Evolutionary conservation across 2,797 vertebrate genomes (phyloP).

Genomic region (Coregonus sp.): DNA sequence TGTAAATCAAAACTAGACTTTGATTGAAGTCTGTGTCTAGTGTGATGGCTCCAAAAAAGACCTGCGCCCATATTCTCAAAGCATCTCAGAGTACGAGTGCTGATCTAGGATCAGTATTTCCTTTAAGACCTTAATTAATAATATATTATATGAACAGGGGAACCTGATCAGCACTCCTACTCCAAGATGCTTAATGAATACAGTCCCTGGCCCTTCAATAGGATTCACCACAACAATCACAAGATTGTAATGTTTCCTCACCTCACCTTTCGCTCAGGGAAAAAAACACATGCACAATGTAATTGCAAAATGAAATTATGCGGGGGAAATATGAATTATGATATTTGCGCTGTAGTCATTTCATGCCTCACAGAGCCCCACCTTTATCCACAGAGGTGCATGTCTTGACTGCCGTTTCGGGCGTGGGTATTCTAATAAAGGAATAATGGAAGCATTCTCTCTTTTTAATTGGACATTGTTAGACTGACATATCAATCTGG

Average conservation of each 20-base stretch:
- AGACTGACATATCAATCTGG: slow-evolving; percentile 78
- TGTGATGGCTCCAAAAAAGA: neutral
- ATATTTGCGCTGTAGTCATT: slow-evolving; percentile 79
- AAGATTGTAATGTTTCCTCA: neutral
- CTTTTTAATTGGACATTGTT: slow-evolving; percentile 85
- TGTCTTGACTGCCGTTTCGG: slow-evolving; percentile 60
- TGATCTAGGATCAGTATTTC: neutral
- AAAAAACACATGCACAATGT: slow-evolving; percentile 44
- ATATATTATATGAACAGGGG: neutral
- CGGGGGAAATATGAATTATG: slow-evolving; percentile 73
- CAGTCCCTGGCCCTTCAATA: neutral
- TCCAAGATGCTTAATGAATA: neutral
- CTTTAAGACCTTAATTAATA: neutral
- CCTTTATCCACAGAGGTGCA: slow-evolving; percentile 70
- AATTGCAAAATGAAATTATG: slow-evolving; percentile 73
- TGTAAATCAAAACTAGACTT: neutral
- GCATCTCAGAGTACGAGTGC: neutral
- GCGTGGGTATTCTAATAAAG: slow-evolving; percentile 70
- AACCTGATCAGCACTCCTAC: neutral
- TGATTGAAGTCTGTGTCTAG: neutral
- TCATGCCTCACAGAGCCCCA: slow-evolving; percentile 76
- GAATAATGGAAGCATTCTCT: slow-evolving; percentile 75
- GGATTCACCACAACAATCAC: slow-evolving; percentile 1
- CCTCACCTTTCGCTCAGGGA: slow-evolving; percentile 33
- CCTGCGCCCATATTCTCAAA: neutral